Evolutionary conservation across 2,797 vertebrate species (phyloP).

Genomic region (Acridotheres tristis): DNA sequence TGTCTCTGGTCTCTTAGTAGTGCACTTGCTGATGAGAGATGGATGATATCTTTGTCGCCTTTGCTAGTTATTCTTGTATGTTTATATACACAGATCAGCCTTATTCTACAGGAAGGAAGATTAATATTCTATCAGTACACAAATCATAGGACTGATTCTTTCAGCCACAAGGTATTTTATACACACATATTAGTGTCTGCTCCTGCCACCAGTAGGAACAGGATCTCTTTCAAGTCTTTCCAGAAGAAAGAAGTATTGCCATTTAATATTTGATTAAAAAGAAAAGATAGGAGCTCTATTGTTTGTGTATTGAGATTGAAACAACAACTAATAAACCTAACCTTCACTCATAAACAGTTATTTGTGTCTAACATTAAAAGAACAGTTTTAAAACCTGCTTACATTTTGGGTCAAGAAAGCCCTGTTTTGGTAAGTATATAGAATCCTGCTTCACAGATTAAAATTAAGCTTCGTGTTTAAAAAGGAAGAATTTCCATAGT

Average conservation of each 20-base stretch:
- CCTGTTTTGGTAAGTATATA: not conserved
- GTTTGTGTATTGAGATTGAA: not conserved
- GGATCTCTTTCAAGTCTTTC: not conserved
- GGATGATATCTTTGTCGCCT: not conserved
- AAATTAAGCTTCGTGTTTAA: not conserved
- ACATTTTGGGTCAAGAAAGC: not conserved
- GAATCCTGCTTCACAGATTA: not conserved
- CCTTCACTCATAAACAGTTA: not conserved
- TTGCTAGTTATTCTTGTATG: not conserved
- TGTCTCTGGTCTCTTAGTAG: not conserved
- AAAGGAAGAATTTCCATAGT: not conserved
- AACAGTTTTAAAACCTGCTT: not conserved
- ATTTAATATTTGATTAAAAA: not conserved
- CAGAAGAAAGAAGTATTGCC: not conserved
- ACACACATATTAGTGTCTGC: not conserved
- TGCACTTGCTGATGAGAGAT: not conserved
- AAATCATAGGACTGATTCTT: not conserved
- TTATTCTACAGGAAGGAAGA: not conserved
- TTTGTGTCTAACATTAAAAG: not conserved
- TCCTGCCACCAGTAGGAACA: not conserved
- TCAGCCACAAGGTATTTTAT: not conserved
- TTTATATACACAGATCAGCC: not conserved
- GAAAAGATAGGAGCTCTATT: not conserved
- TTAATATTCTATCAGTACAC: not conserved
- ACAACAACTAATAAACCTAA: not conserved